These are phyloP conservation scores for Andrena praecox DNA, from an alignment of 2,888 invertebrate species.

Conservation along the genomic window DNA sequence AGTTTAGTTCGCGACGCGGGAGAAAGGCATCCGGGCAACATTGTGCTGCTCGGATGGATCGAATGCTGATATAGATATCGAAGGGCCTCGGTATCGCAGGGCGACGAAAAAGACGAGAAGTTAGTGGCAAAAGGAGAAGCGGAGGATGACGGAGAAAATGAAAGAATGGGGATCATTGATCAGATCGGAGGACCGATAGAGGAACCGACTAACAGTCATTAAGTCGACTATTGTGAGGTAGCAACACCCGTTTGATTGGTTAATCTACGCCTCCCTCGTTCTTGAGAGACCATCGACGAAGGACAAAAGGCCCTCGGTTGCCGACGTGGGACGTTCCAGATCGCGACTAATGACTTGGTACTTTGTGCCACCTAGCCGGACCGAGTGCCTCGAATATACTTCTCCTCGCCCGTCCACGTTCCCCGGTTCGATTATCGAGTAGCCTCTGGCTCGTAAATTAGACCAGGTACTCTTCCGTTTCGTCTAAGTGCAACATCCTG, in stretches of 20 bases:
- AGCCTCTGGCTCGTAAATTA: constrained; percentile 70
- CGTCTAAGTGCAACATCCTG: constrained; percentile 72
- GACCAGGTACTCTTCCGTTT: constrained; percentile 75
- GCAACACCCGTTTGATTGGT: constrained; percentile 81
- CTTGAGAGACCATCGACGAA: constrained; percentile 32
- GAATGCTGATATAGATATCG: constrained; percentile 35
- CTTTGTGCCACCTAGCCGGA: background rate
- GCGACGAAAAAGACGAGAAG: constrained; percentile 43
- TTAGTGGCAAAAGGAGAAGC: constrained; percentile 52
- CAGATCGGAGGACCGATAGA: constrained; percentile 71
- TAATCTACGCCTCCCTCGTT: constrained; percentile 75
- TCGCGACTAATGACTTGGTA: constrained; percentile 20
- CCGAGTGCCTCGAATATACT: constrained; percentile 12
- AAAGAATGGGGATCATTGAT: constrained; percentile 67
- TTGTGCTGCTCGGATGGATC: background rate
- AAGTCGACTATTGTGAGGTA: constrained; percentile 80
- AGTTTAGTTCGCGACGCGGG: background rate
- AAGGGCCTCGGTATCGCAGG: constrained; percentile 39
- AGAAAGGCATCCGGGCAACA: background rate
- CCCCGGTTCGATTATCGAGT: background rate
- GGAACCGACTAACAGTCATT: constrained; percentile 78
- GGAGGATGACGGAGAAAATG: constrained; percentile 67
- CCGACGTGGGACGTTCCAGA: constrained; percentile 12
- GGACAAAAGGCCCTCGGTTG: constrained; percentile 44
- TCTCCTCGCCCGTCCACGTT: background rate